Conservation (phyloP, 2,113 vertebrate species). For the Camelus bactrianus region DNA sequence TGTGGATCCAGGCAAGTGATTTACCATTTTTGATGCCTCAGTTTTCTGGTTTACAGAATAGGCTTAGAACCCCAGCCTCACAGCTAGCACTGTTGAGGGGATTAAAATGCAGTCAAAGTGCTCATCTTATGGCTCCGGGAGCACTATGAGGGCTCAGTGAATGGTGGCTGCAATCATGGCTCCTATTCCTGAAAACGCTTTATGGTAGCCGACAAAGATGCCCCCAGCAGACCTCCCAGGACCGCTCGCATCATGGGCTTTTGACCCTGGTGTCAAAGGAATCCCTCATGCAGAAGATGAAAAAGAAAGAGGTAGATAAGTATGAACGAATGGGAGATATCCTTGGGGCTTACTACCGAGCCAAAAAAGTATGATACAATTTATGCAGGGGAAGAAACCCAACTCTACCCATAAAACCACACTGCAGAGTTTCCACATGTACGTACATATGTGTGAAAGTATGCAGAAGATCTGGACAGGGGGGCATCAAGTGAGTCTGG, state of each 20-base stretch:
- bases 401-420: background rate
- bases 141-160: fast-evolving
- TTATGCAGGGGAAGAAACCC: too few species aligned
- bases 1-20: too few species aligned
- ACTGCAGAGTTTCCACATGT: background rate
- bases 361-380: background rate
- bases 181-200: background rate
- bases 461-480: background rate
- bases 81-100: background rate
- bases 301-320: background rate
- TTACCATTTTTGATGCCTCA: background rate
- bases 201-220: background rate
- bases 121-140: fast-evolving
- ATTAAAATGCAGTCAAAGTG: background rate
- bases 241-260: background rate
- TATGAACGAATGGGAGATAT: background rate
- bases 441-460: fast-evolving
- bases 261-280: background rate
- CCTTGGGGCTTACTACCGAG: background rate
- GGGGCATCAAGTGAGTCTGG: background rate
- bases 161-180: background rate
- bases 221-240: background rate
- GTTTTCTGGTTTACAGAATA: background rate
- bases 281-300: background rate
- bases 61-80: background rate